These are phyloP conservation scores for Fragum whitleyi DNA, from an alignment of 2,888 invertebrate species.

Conservation along the genomic window DNA sequence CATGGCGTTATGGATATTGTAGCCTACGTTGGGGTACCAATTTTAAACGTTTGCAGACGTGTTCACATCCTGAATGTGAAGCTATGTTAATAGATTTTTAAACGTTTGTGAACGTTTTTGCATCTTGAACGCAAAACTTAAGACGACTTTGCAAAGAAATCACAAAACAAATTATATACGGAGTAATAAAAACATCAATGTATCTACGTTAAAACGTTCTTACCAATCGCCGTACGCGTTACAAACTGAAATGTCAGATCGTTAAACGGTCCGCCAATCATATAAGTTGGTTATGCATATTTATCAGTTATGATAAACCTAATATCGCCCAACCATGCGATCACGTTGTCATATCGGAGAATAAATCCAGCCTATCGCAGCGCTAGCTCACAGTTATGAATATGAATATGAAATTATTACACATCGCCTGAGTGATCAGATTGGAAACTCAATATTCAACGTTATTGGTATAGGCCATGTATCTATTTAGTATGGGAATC, in stretches of 20 bases:
- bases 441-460: not conserved
- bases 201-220: too few relatives aligned
- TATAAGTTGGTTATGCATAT: conserved; percentile 16
- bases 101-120: too few relatives aligned
- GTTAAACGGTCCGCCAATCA: conserved; percentile 13
- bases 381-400: not conserved
- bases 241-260: not conserved
- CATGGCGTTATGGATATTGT: too few relatives aligned
- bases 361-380: conserved; percentile 11
- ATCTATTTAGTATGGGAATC: too few relatives aligned
- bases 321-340: not conserved
- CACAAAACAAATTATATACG: too few relatives aligned
- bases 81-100: too few relatives aligned
- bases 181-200: too few relatives aligned
- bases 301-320: conserved; percentile 21
- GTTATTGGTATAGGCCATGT: not conserved
- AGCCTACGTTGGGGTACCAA: too few relatives aligned
- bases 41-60: too few relatives aligned
- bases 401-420: conserved; percentile 28
- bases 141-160: too few relatives aligned
- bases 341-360: conserved; percentile 18
- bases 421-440: conserved; percentile 4
- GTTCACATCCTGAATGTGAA: too few relatives aligned
- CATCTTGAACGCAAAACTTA: too few relatives aligned
- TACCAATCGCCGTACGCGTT: conserved; percentile 2